Evolutionary conservation across 2,113 vertebrate genomes (phyloP).

Genomic region (Myiagra hebetior): DNA sequence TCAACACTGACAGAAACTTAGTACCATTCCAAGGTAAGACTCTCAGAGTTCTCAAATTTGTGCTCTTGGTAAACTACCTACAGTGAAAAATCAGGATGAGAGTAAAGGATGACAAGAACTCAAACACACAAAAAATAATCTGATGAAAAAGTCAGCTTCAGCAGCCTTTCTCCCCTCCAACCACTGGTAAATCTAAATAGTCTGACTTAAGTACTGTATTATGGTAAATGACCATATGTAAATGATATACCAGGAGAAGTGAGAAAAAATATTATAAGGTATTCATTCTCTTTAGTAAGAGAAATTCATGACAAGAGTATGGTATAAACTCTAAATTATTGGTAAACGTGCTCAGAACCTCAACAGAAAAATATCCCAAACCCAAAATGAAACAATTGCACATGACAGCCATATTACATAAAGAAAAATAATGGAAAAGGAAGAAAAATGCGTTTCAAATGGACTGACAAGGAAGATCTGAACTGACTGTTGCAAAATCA

Average conservation of each 20-base stretch:
- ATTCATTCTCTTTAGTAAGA: neutral
- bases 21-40: neutral
- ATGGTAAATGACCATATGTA: neutral
- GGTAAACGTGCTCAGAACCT: neutral
- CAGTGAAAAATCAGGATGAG: neutral
- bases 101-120: neutral
- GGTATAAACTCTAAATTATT: neutral
- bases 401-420: neutral
- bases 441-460: neutral
- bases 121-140: neutral
- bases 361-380: neutral
- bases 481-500: neutral
- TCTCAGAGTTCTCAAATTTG: neutral
- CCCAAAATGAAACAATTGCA: neutral
- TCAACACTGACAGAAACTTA: neutral
- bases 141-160: neutral
- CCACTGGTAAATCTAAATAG: neutral
- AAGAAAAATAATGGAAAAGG: neutral
- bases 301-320: neutral
- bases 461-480: neutral
- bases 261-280: neutral
- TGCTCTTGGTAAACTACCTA: neutral
- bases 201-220: neutral
- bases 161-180: neutral
- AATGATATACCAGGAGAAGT: neutral